A percentile compares a stretch with the other conserved stretches of the same genome.
Conservation (phyloP, 2,797 vertebrate species). For the Gobionotothen gibberifrons region DNA sequence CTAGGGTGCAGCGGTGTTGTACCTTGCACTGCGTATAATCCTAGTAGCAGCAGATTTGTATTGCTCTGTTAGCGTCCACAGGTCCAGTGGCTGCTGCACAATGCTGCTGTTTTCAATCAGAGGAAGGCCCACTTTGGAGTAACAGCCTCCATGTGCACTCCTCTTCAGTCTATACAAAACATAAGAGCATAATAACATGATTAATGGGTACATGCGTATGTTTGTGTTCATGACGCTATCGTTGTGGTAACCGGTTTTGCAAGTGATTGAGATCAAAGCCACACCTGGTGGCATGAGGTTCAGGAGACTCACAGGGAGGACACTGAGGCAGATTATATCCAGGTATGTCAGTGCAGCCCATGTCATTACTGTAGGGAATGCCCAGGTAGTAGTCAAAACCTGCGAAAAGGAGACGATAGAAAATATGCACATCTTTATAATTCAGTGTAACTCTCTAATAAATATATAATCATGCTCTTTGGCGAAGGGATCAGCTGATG, state of each 20-base stretch:
- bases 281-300: constrained; percentile 73
- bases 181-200: not conserved
- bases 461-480: too few species aligned
- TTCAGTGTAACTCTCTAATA: too few species aligned
- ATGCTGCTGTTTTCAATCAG: constrained; percentile 90
- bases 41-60: constrained; percentile 82
- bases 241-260: not conserved
- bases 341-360: constrained; percentile 94
- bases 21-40: constrained; percentile 90
- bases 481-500: too few species aligned
- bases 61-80: constrained; percentile 83
- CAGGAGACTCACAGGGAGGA: constrained; percentile 79
- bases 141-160: constrained; percentile 76
- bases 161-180: constrained; percentile 57
- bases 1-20: constrained; percentile 8
- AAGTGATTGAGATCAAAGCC: not conserved
- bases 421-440: not conserved
- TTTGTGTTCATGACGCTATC: not conserved
- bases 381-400: constrained; percentile 95
- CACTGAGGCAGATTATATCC: constrained; percentile 90
- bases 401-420: constrained; percentile 68
- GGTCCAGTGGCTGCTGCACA: constrained; percentile 90
- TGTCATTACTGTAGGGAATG: constrained; percentile 97
- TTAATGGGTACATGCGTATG: not conserved
- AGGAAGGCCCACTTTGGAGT: constrained; percentile 87